Conservation (phyloP, 2,797 vertebrate species). For the Gymnoscopelus microlampas region DNA sequence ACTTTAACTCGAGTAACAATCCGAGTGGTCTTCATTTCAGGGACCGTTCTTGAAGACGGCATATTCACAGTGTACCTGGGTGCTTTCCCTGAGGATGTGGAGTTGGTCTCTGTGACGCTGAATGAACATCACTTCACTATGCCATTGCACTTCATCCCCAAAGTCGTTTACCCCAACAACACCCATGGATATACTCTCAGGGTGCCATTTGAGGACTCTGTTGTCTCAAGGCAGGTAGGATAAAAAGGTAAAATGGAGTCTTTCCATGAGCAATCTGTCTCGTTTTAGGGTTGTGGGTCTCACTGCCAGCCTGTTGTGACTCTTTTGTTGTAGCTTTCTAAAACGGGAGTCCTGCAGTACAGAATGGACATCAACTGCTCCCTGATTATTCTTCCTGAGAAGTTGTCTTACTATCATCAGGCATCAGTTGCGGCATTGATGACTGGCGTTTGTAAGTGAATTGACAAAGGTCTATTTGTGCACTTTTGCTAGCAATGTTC, state of each 20-base stretch:
- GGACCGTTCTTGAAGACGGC: constrained; percentile 65
- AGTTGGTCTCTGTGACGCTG: constrained; percentile 67
- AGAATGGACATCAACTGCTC: constrained; percentile 80
- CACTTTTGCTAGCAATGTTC: not conserved
- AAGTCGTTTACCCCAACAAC: constrained; percentile 59
- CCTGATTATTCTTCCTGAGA: constrained; percentile 62
- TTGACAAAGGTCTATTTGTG: too few species aligned
- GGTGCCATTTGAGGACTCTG: constrained; percentile 75
- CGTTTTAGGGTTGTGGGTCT: too few species aligned
- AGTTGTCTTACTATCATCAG: constrained; percentile 56
- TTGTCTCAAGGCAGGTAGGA: constrained; percentile 51
- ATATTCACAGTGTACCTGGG: constrained; percentile 78
- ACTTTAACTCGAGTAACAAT: too few species aligned
- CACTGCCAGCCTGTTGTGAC: not conserved
- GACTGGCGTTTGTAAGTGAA: constrained; percentile 76
- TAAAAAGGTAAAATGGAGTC: not conserved
- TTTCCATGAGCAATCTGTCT: not conserved
- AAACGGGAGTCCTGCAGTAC: constrained; percentile 66
- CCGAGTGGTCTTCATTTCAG: constrained; percentile 49
- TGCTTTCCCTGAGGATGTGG: constrained; percentile 76
- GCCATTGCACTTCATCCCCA: constrained; percentile 45
- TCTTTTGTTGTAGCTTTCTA: constrained; percentile 53
- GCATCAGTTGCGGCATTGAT: constrained; percentile 59
- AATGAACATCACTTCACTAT: constrained; percentile 64
- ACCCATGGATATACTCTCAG: constrained; percentile 74